phyloP scores from a whole-genome alignment of 37 sponge, comb jelly and placozoan species.

The Agelas oroides region DNA sequence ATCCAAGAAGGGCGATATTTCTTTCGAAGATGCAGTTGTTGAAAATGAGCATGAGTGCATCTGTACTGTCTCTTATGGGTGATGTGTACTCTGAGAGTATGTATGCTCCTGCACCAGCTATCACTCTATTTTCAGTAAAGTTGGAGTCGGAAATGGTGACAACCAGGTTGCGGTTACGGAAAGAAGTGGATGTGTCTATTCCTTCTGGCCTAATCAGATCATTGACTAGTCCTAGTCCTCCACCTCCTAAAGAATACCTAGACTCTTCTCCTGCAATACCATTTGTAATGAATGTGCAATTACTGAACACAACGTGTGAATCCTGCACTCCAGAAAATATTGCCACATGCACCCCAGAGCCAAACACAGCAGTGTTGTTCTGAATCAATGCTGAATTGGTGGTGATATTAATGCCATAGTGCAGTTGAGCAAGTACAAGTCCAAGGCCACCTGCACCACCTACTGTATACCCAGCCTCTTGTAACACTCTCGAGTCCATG shows the following conservation, averaged over 20 bases:
- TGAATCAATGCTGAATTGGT: not conserved
- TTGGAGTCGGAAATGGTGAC: not conserved
- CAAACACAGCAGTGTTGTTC: slow-evolving; percentile 12
- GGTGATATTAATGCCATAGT: slow-evolving; percentile 7
- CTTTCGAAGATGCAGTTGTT: not conserved
- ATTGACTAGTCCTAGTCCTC: too few species aligned
- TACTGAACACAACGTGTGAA: not conserved
- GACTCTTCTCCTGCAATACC: not conserved
- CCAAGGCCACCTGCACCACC: slow-evolving; percentile 29
- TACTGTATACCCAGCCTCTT: slow-evolving; percentile 13
- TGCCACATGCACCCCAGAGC: slow-evolving; percentile 8
- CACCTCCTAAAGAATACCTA: too few species aligned
- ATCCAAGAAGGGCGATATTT: not conserved
- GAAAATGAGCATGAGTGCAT: not conserved
- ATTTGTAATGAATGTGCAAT: slow-evolving; percentile 12
- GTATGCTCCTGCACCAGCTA: not conserved
- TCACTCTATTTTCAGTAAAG: not conserved
- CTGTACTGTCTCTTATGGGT: not conserved
- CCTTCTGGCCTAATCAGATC: too few species aligned
- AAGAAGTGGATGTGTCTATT: not conserved
- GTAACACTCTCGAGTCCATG: not conserved
- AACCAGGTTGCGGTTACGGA: not conserved
- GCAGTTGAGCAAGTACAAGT: not conserved
- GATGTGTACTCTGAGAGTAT: not conserved
- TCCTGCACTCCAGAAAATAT: slow-evolving; percentile 3